Conservation (phyloP, 1,140 invertebrate genomes). For the Penaeus vannamei region DNA sequence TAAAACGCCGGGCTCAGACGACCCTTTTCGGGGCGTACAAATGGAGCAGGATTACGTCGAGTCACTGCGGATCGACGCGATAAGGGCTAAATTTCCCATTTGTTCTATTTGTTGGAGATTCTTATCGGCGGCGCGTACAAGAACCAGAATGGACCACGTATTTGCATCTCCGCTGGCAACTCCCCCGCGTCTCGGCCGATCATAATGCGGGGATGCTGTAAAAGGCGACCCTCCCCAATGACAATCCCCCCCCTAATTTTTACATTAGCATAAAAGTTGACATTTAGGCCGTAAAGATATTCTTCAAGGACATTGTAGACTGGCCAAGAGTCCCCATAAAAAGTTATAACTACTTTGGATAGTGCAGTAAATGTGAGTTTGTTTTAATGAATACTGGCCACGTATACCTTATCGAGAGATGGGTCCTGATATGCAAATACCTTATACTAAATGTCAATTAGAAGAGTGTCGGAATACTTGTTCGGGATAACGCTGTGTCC, state of each 20-base stretch:
- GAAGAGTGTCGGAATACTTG: conserved; percentile 38
- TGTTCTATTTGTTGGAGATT: too few relatives aligned
- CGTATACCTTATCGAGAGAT: conserved; percentile 55
- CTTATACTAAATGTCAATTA: conserved; percentile 54
- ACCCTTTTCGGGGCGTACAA: too few relatives aligned
- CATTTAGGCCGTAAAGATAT: conserved; percentile 57
- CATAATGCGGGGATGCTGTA: not conserved
- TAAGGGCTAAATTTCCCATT: too few relatives aligned
- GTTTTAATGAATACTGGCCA: conserved; percentile 49
- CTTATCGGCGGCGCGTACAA: too few relatives aligned
- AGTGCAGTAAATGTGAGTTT: conserved; percentile 36
- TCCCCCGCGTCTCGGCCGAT: too few relatives aligned
- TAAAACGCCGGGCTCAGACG: too few relatives aligned
- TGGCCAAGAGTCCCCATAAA: conserved; percentile 16
- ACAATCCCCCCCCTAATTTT: conserved; percentile 50
- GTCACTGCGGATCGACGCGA: too few relatives aligned
- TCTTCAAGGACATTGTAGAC: conserved; percentile 37
- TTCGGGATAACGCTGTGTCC: conserved; percentile 37
- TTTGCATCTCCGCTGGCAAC: too few relatives aligned
- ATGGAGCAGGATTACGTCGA: too few relatives aligned
- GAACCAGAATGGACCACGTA: too few relatives aligned
- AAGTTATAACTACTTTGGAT: conserved; percentile 46
- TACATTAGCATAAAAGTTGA: conserved; percentile 57
- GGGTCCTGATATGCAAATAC: conserved; percentile 59
- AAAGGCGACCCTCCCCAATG: conserved; percentile 30